Percentiles rank a stretch among this genome's conserved stretches.
phyloP scores from a whole-genome alignment of 1,140 invertebrate species.

The Apis dorsata region DNA sequence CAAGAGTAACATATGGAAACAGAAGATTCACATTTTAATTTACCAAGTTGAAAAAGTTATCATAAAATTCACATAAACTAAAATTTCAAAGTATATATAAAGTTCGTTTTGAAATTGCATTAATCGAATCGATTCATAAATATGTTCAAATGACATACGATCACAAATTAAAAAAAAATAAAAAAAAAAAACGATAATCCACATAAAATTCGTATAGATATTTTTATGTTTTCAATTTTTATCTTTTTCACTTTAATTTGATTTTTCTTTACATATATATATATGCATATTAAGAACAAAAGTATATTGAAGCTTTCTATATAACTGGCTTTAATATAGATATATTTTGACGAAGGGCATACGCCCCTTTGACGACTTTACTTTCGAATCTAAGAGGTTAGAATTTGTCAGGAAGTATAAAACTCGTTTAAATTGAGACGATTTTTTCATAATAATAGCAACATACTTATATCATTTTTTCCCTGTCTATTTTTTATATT shows the following conservation, averaged over 20 bases:
- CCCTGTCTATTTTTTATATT: neutral
- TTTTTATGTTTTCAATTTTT: neutral
- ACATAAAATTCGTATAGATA: neutral
- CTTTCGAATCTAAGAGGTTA: conserved; percentile 61
- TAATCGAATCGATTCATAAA: neutral
- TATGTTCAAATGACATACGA: neutral
- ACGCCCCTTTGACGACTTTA: conserved; percentile 43
- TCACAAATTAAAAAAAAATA: neutral
- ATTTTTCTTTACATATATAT: neutral
- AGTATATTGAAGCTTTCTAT: neutral
- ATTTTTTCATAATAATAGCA: neutral
- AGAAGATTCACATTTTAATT: neutral
- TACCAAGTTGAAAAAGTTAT: too few species aligned
- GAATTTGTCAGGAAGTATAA: conserved; percentile 48
- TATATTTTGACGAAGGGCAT: conserved; percentile 40
- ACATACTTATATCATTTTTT: neutral
- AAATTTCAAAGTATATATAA: neutral
- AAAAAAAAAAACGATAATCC: neutral
- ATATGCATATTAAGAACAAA: neutral
- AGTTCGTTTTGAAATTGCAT: neutral
- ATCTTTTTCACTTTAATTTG: neutral
- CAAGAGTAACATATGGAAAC: conserved; percentile 15
- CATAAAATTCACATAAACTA: neutral
- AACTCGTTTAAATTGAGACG: conserved; percentile 9
- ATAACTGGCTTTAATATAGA: conserved; percentile 1